A percentile compares a stretch with the other conserved stretches of the same genome.
Conservation (phyloP, 2,888 invertebrate species). For the Aradus depressus region DNA sequence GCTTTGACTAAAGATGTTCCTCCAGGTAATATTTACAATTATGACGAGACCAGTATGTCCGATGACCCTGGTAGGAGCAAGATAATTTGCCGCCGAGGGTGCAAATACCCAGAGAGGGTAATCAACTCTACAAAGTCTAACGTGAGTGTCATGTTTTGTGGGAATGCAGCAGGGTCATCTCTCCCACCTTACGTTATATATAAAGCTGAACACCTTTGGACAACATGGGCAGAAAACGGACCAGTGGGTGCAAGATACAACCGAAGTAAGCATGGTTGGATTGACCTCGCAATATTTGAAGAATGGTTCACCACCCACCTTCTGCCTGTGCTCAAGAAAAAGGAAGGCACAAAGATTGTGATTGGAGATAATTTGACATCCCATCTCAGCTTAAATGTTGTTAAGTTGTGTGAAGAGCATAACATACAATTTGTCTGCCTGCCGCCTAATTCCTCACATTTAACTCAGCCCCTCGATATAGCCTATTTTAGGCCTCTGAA, state of each 20-base stretch:
- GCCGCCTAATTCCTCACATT: slow-evolving; percentile 28
- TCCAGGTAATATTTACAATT: slow-evolving; percentile 33
- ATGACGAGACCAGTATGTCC: slow-evolving; percentile 34
- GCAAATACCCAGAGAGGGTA: slow-evolving; percentile 34
- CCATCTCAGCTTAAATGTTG: slow-evolving; percentile 21
- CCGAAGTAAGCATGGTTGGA: slow-evolving; percentile 36
- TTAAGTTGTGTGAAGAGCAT: slow-evolving; percentile 23
- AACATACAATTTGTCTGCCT: slow-evolving; percentile 31
- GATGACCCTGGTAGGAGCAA: slow-evolving; percentile 34
- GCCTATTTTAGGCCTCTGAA: slow-evolving; percentile 30
- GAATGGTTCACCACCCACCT: slow-evolving; percentile 32
- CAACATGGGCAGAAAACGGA: slow-evolving; percentile 37
- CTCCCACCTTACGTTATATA: slow-evolving; percentile 38
- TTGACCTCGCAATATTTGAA: slow-evolving; percentile 34
- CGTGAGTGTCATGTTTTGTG: slow-evolving; percentile 36
- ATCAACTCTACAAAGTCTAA: slow-evolving; percentile 33
- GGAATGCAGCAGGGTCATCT: too few species aligned
- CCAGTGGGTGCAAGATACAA: slow-evolving; percentile 36
- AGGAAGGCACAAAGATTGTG: slow-evolving; percentile 20
- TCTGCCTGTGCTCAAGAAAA: slow-evolving; percentile 27
- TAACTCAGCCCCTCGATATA: slow-evolving; percentile 32
- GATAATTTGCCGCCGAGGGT: slow-evolving; percentile 30
- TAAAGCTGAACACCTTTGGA: slow-evolving; percentile 36
- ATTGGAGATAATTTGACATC: slow-evolving; percentile 27
- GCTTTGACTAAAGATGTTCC: slow-evolving; percentile 23